Percentiles rank a stretch among this genome's conserved stretches.
Conservation (phyloP, 2,797 vertebrate species). For the Dipus sagitta region DNA sequence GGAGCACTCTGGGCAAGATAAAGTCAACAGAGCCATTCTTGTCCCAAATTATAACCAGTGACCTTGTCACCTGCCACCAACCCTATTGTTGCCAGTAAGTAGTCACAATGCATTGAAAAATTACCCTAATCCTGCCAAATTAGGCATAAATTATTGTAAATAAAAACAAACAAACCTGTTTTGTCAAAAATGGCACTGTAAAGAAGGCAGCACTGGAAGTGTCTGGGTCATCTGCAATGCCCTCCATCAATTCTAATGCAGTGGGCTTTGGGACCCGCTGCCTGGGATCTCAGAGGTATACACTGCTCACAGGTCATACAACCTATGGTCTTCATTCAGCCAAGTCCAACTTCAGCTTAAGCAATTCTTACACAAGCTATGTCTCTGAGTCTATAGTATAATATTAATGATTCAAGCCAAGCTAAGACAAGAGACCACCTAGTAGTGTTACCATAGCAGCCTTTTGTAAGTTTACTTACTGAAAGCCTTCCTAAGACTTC, state of each 20-base stretch:
- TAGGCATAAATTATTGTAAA: slow-evolving; percentile 92
- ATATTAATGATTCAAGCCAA: slow-evolving; percentile 76
- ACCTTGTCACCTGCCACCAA: slow-evolving; percentile 81
- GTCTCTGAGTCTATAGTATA: slow-evolving; percentile 81
- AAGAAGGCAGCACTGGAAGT: slow-evolving; percentile 88
- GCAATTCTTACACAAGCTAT: slow-evolving; percentile 61
- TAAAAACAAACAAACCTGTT: slow-evolving; percentile 85
- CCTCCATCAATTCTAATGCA: slow-evolving; percentile 77
- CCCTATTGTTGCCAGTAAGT: slow-evolving; percentile 75
- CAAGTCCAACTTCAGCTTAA: slow-evolving; percentile 62
- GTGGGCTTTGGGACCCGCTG: slow-evolving; percentile 79
- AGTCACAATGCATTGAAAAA: slow-evolving; percentile 82
- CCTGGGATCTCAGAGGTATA: slow-evolving; percentile 64
- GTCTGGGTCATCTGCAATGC: slow-evolving; percentile 83
- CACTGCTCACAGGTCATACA: slow-evolving; percentile 68
- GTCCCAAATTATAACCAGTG: slow-evolving; percentile 74
- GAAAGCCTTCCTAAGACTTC: slow-evolving; percentile 88
- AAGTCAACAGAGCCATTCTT: slow-evolving; percentile 75
- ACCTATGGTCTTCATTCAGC: slow-evolving; percentile 71
- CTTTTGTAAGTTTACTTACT: slow-evolving; percentile 86
- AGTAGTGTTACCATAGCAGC: slow-evolving; percentile 88
- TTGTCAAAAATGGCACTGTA: slow-evolving; percentile 89
- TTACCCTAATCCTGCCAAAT: slow-evolving; percentile 87
- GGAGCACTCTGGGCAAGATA: slow-evolving; percentile 71
- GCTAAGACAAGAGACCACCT: slow-evolving; percentile 79